These are phyloP conservation scores for Griposia aprilina DNA, from an alignment of 2,888 invertebrate species.

Conservation along the genomic window DNA sequence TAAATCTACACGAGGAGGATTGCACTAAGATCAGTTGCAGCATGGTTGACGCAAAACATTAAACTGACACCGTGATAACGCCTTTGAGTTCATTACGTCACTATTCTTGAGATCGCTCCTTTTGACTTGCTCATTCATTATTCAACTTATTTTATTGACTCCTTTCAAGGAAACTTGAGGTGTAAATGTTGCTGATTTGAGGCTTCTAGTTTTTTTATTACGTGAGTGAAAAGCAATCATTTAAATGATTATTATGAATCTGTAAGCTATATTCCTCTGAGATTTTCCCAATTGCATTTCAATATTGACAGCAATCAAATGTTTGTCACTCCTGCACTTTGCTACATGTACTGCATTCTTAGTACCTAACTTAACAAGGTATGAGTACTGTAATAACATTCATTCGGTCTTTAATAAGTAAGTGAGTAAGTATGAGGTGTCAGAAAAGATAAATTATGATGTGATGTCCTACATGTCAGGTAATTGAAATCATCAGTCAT, in stretches of 20 bases:
- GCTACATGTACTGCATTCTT: not conserved
- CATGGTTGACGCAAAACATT: not conserved
- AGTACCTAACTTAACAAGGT: not conserved
- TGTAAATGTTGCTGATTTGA: slow-evolving; percentile 2
- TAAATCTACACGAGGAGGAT: not conserved
- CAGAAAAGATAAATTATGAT: not conserved
- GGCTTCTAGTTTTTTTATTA: not conserved
- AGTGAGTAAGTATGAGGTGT: too few relatives aligned
- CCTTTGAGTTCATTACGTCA: slow-evolving; percentile 7
- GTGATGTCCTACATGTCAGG: not conserved
- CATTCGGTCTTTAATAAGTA: not conserved
- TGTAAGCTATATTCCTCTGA: not conserved
- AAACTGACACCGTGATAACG: not conserved
- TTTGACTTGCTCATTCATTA: slow-evolving; percentile 35
- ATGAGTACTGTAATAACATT: not conserved
- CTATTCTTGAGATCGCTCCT: slow-evolving; percentile 9
- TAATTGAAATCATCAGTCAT: slow-evolving; percentile 15
- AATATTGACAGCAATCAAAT: not conserved
- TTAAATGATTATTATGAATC: not conserved
- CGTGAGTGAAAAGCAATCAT: not conserved
- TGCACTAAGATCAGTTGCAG: not conserved
- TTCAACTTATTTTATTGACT: slow-evolving; percentile 34
- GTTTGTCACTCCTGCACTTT: not conserved
- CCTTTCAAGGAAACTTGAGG: slow-evolving; percentile 26
- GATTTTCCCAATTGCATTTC: not conserved